A percentile compares a stretch with the other conserved stretches of the same genome.
These are phyloP conservation scores for Adelges cooleyi DNA, from an alignment of 1,140 invertebrate genomes.

Conservation along the genomic window DNA sequence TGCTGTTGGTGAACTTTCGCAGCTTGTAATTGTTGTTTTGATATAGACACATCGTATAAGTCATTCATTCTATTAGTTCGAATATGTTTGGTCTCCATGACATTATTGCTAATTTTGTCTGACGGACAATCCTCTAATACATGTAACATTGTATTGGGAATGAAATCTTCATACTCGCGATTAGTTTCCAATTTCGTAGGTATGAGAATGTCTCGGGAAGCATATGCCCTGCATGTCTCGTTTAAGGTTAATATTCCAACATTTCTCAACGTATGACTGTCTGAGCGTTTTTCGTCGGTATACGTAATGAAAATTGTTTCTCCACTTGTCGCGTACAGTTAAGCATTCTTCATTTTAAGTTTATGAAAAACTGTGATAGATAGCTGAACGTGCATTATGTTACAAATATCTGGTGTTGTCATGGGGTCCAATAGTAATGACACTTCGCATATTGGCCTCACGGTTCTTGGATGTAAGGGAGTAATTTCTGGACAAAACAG, in stretches of 20 bases:
- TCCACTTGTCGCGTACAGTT: not conserved
- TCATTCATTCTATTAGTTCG: too few species aligned
- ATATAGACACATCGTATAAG: too few species aligned
- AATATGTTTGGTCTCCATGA: too few species aligned
- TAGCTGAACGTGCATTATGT: not conserved
- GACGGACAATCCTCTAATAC: too few species aligned
- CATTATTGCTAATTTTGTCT: too few species aligned
- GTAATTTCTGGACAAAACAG: not conserved
- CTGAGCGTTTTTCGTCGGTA: too few species aligned
- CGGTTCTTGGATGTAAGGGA: not conserved
- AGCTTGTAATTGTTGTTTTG: too few species aligned
- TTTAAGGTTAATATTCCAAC: not conserved
- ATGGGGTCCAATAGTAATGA: not conserved
- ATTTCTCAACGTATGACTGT: too few species aligned
- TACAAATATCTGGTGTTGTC: not conserved
- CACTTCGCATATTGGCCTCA: not conserved
- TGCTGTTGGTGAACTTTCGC: too few species aligned
- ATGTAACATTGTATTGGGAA: not conserved
- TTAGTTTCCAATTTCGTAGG: not conserved
- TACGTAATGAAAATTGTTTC: too few species aligned
- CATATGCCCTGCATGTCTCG: not conserved
- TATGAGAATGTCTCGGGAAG: not conserved
- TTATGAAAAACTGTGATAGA: not conserved
- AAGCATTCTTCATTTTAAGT: not conserved
- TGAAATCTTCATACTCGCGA: not conserved